These are phyloP conservation scores for Syngnathus floridae DNA, from an alignment of 2,113 vertebrate species.

Conservation along the genomic window DNA sequence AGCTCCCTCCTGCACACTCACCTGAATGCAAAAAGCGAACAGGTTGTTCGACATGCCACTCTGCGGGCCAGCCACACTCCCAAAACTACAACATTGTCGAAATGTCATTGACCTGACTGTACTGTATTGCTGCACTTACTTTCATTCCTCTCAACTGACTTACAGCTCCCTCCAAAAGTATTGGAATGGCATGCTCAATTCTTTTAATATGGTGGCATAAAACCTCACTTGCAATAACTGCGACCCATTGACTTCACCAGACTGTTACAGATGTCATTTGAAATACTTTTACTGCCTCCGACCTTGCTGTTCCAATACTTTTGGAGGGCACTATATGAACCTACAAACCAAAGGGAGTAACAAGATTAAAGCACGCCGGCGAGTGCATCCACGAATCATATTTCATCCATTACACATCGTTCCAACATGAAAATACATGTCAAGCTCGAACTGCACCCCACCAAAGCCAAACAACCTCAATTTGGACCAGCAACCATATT, in stretches of 20 bases:
- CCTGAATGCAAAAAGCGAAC: slow-evolving; percentile 47
- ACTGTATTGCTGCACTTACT: not conserved
- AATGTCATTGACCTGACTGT: not conserved
- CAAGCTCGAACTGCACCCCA: not conserved
- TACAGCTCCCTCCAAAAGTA: not conserved
- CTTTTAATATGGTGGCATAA: no score
- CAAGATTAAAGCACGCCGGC: not conserved
- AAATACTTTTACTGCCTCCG: no score
- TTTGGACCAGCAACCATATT: not conserved
- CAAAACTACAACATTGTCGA: not conserved
- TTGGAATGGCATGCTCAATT: no score
- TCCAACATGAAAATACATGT: slow-evolving; percentile 1
- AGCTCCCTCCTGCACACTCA: slow-evolving; percentile 24
- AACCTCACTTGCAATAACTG: no score
- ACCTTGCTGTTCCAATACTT: no score
- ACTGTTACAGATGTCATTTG: no score
- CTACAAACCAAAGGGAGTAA: not conserved
- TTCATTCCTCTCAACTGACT: not conserved
- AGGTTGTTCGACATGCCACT: slow-evolving; percentile 58
- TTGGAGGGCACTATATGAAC: no score
- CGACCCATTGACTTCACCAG: no score
- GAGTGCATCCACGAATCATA: not conserved
- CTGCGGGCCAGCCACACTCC: not conserved
- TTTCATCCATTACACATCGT: slow-evolving; percentile 7
- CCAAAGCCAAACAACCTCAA: not conserved